Conservation (phyloP, 2,888 invertebrate species). For the Drosophila ustulata region DNA sequence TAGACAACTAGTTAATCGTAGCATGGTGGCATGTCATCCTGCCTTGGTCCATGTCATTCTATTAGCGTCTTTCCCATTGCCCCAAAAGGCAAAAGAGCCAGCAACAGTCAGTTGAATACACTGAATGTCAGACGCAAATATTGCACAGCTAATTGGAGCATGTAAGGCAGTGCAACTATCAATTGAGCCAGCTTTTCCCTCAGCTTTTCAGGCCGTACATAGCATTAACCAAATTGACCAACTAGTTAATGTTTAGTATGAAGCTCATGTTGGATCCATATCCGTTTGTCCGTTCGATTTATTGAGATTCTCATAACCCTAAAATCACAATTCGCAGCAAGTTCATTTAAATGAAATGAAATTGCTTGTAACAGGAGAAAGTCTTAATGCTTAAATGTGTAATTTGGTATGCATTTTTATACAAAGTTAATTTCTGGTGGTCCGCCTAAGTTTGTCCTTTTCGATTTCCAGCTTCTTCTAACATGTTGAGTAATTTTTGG, state of each 20-base stretch:
- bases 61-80: slow-evolving; percentile 55
- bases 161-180: slow-evolving; percentile 37
- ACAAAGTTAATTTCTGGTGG: no score
- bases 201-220: slow-evolving; percentile 20
- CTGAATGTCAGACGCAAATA: slow-evolving; percentile 32
- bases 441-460: no score
- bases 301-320: no score
- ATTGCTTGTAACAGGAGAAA: not conserved
- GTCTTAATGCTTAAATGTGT: no score
- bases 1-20: slow-evolving; percentile 49
- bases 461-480: not conserved
- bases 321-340: no score
- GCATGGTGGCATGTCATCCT: slow-evolving; percentile 18
- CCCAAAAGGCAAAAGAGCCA: slow-evolving; percentile 46
- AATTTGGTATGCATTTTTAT: no score
- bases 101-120: slow-evolving; percentile 35
- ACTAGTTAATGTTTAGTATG: no score
- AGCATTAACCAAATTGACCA: not conserved
- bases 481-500: not conserved
- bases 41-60: slow-evolving; percentile 34
- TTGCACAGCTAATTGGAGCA: slow-evolving; percentile 63
- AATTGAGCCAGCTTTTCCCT: slow-evolving; percentile 42
- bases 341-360: no score
- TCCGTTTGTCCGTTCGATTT: no score
- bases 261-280: no score